Evolutionary conservation across 2,113 vertebrate genomes (phyloP).

Genomic region (Cyprinodon tularosa): DNA sequence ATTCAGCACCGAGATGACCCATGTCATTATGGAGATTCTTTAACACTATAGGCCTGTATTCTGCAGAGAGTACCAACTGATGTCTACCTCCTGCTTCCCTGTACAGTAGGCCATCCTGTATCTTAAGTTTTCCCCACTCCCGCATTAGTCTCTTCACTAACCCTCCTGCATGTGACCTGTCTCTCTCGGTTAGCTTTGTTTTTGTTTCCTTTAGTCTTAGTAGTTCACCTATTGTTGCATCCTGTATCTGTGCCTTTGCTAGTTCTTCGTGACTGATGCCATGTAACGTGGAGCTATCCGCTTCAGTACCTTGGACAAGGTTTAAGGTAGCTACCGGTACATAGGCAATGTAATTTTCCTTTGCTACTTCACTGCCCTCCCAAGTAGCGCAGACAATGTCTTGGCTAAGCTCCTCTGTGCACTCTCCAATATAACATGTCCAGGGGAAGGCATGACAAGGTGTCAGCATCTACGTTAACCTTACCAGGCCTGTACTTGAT

Average conservation of each 20-base stretch:
- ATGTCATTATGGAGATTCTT: background rate
- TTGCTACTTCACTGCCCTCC: background rate
- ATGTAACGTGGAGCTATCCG: background rate
- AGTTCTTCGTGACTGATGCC: background rate
- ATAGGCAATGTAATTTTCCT: background rate
- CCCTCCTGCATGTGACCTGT: background rate
- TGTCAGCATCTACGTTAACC: too few relatives aligned
- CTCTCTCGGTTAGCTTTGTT: background rate
- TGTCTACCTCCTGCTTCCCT: conserved; percentile 4
- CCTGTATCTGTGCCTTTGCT: background rate
- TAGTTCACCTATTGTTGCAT: background rate
- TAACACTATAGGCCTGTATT: background rate
- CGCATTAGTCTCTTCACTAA: background rate
- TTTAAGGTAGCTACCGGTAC: background rate
- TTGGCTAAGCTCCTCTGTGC: background rate
- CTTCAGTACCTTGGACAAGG: background rate
- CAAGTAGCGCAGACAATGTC: background rate
- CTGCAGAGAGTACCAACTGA: background rate
- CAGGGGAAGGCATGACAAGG: too few relatives aligned
- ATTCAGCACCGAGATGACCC: background rate
- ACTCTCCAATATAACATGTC: too few relatives aligned
- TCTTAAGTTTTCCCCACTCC: background rate
- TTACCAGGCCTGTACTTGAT: too few relatives aligned
- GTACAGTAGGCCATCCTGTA: background rate
- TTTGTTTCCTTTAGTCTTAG: background rate